Evolutionary conservation across 2,113 vertebrate genomes (phyloP).

Genomic region (Stegastes partitus): DNA sequence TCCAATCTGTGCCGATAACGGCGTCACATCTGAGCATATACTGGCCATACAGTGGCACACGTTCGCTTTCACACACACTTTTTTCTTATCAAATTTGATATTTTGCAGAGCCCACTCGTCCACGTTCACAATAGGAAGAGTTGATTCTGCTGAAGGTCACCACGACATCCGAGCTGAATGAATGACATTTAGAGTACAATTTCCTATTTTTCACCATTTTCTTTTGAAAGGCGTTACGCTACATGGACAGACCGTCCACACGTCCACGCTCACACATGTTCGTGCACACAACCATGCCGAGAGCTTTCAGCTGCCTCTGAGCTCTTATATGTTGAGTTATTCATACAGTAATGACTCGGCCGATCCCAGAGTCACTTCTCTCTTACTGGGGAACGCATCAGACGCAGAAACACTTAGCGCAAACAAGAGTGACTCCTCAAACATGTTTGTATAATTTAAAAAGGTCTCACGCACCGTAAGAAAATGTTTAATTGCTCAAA

Average conservation of each 20-base stretch:
- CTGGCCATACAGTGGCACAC: conserved; percentile 34
- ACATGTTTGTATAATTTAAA: conserved; percentile 1
- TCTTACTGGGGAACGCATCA: conserved; percentile 31
- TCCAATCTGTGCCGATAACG: conserved; percentile 31
- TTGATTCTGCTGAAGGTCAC: conserved; percentile 87
- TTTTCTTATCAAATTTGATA: conserved; percentile 85
- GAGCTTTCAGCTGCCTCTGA: conserved; percentile 50
- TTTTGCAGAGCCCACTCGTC: conserved; percentile 78
- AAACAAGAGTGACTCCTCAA: not conserved
- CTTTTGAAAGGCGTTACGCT: conserved; percentile 75
- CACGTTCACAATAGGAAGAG: conserved; percentile 80
- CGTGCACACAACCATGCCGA: conserved; percentile 6
- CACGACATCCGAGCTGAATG: conserved; percentile 82
- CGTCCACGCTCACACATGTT: not conserved
- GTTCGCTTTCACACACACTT: conserved; percentile 57
- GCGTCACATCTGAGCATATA: conserved; percentile 28
- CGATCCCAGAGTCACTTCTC: conserved; percentile 40
- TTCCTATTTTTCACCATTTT: conserved; percentile 81
- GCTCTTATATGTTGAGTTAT: conserved; percentile 56
- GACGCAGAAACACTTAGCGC: conserved; percentile 13
- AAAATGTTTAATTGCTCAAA: not conserved
- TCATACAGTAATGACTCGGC: conserved; percentile 60
- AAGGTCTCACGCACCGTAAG: not conserved
- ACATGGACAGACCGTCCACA: conserved; percentile 29
- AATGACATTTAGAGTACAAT: conserved; percentile 88